Evolutionary conservation across 2,797 vertebrate genomes (phyloP).

Genomic region (Manis pentadactyla): DNA sequence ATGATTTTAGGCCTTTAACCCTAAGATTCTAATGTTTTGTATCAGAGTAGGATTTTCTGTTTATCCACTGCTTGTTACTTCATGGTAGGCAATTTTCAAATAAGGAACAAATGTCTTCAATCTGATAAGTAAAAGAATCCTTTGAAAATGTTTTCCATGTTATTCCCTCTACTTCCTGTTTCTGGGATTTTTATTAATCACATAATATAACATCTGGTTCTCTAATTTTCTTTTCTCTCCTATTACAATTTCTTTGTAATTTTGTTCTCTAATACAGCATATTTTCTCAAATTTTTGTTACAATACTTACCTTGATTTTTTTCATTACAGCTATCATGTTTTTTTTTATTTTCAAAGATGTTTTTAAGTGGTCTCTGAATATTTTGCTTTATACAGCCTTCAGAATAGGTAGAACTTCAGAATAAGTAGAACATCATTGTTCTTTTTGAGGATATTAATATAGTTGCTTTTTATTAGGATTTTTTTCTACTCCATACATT

Average conservation of each 20-base stretch:
- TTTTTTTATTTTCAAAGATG: not conserved
- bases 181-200: not conserved
- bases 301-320: not conserved
- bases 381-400: not conserved
- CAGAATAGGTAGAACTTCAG: not conserved
- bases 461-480: not conserved
- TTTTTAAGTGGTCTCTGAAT: not conserved
- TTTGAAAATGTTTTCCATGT: not conserved
- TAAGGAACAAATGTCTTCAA: not conserved
- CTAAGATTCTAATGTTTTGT: not conserved
- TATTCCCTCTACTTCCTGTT: not conserved
- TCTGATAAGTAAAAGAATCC: not conserved
- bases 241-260: not conserved
- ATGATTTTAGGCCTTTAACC: not conserved
- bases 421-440: not conserved
- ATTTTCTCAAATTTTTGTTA: not conserved
- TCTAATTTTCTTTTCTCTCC: not conserved
- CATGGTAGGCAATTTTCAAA: not conserved
- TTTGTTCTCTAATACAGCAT: not conserved
- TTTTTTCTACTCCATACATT: not conserved
- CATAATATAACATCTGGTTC: not conserved
- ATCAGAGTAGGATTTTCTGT: not conserved
- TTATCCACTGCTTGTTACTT: not conserved
- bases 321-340: not conserved
- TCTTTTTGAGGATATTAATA: not conserved